phyloP scores from a whole-genome alignment of 2,888 invertebrate species.

The Ormyrus thymus region DNA sequence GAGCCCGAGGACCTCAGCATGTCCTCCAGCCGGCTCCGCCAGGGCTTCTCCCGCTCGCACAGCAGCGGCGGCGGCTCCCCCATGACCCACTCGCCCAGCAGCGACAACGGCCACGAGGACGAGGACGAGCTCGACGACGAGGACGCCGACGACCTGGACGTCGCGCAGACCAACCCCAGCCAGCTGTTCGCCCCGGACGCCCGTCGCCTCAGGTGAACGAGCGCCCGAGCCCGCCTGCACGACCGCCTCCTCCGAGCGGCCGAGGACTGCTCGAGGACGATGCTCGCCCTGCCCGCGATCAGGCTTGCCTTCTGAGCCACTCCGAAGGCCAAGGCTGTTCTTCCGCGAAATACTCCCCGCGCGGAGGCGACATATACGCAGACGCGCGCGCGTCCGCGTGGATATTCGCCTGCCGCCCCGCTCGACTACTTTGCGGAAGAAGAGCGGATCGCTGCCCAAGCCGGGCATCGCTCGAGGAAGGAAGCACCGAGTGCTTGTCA shows the following conservation, averaged over 20 bases:
- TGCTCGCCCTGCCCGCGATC: too few species aligned
- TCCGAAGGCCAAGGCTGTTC: too few species aligned
- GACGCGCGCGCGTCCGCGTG: too few species aligned
- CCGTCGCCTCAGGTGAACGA: conserved; percentile 45
- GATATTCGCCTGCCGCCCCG: too few species aligned
- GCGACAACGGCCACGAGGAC: conserved; percentile 76
- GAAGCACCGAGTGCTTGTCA: not conserved
- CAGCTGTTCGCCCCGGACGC: conserved; percentile 72
- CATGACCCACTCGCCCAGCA: conserved; percentile 74
- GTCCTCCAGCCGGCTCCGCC: conserved; percentile 11
- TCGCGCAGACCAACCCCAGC: conserved; percentile 73
- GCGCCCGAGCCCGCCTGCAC: not conserved
- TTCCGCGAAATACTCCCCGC: too few species aligned
- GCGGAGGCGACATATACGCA: too few species aligned
- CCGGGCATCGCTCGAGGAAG: too few species aligned
- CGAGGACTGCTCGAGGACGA: not conserved
- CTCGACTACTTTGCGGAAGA: too few species aligned
- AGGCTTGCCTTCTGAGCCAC: too few species aligned
- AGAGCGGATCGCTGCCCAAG: too few species aligned
- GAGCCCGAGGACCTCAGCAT: conserved; percentile 94
- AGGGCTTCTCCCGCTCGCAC: conserved; percentile 71
- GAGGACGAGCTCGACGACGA: conserved; percentile 73
- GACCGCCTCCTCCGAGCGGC: not conserved
- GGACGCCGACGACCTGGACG: conserved; percentile 75
- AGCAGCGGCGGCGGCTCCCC: conserved; percentile 76